Evolutionary conservation across 2,113 vertebrate genomes (phyloP), one percentile per base, ranked within the genome.

Genomic region (Amia ocellicauda): DNA sequence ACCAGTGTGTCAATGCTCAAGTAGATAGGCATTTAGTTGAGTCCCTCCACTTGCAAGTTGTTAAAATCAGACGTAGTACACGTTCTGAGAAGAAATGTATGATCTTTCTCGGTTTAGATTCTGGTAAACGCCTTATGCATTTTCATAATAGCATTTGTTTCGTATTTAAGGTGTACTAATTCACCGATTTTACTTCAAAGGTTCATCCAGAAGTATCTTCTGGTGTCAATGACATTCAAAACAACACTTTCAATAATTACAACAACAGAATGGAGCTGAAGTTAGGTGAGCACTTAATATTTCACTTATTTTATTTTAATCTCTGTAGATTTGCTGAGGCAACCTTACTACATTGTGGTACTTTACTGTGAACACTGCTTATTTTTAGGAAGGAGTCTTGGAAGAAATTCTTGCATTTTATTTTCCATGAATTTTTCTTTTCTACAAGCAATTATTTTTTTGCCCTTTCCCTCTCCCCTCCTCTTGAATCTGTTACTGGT

Each of bases 211-310:
- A 83, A 13, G 69, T 78, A 51, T 60, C 83, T 56, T 82, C 82
- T 81, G 88, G 87, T 43, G 88, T 89, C 64, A 84, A 89, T 80
- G 87, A 89, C 74, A 83, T 90, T 64, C 79, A 80, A 19, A 86
- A 77, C 53, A 63, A 72, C 51, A 58, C 43, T 20, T 3, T 71
- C 29, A 76, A 59, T 58, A 80, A 84, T 2, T 86, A 82, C 83
- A 65, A 74, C 41, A 75, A 56, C 22, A 72, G 45, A 45, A 57
- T 77, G 67, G 80, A 88, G 51, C 81, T 81, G 75, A 86, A 71
- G 66, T 88, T 89, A 85, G 87, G 89, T 90, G 70, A 74, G 80
- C 66, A 13, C 40, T 56, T 29, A 19, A 36, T 10, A 22, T 16
- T 29, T 28, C 19, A 26, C 17, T 27, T 29, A 29, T 56, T 8